Evolutionary conservation across 2,113 vertebrate genomes (phyloP), one percentile per base, ranked within the genome.

Genomic region (Odocoileus hemionus): DNA sequence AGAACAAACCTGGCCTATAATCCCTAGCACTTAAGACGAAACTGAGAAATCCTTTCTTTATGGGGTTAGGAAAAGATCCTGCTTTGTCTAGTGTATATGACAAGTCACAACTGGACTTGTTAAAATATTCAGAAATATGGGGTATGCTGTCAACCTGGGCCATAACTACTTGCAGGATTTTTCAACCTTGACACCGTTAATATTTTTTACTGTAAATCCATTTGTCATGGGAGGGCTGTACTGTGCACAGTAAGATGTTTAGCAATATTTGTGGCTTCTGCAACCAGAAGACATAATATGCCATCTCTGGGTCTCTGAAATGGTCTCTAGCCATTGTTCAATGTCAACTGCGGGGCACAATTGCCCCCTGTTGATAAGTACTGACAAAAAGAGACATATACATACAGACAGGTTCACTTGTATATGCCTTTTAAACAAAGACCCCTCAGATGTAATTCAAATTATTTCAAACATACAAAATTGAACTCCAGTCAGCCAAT

Each of bases 391-490:
- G 28, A 78, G 7, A 80, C 26, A 67, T 7, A 74, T 10, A 82
- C 45, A 30, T 1, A 45, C 1, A 36, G 25, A 86, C 4, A 30
- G 3, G 30, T 10, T 30, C 15, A 39, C 5, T 30, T 67, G 45
- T 14, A 86, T 25, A 70, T 21, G 14, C 6, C 2, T 94, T 93
- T 94, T 85, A 85, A 88, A 50, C 2, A 50, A 87, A 13, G 52
- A 47, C 5, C 16, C 26, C 15, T 80, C 15, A 43, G 78, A 89
- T 25, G 0, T 88, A 95, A 64, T 76, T 88, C 13, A 60, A 82
- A 84, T 67, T 36, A 91, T 47, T 87, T 93, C n/a, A 64, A n/a
- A 17, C 19, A 94, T 19, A 79, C 7, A 55, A 87, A 91, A 74
- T 52, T 91, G 89, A 87, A 64, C 6, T 52, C 50, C 1, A 85